Evolutionary conservation across 1,140 invertebrate genomes (phyloP), one percentile per base, ranked within the genome.

Genomic region (Hylaeus anthracinus): DNA sequence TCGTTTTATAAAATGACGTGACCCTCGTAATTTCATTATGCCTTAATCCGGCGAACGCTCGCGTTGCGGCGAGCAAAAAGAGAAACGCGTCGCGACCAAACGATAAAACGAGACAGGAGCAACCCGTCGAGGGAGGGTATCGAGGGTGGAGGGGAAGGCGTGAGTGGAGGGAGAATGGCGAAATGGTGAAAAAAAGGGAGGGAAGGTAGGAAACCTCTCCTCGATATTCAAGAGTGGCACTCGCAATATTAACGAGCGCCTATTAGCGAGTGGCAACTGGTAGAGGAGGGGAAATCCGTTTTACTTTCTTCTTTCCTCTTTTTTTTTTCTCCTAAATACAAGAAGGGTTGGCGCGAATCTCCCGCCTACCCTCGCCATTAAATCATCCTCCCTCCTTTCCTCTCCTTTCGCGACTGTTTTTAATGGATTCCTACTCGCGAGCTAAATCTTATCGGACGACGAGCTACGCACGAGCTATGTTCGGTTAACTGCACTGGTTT

Each of bases 1-100:
- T 69, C 48, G 71, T 75, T 73, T 84, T 82, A 76, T 70, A 77
- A 72, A 75, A 82, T 78, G 80, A 82, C 75, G 75, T 67, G 75
- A 77, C 75, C 61, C 80, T 79, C 75, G 75, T 82, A 82, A 82
- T 82, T 82, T 78, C 75, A 79, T 82, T 82, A 82, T 79, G 61
- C 80, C 75, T 82, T 82, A 82, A 82, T 82, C 72, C 80, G 75
- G 71, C 73, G 66, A 71, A 77, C 73, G 66, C 41, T 70, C 65
- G 66, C 66, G 73, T 70, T 74, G 39, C n/a, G 65, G 45, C 53
- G 41, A 48, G 8, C 51, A 41, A 55, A 80, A 55, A 71, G 60
- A 41, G 60, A 71, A 51, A 60, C 37, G 14, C 10, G 0, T n/a
- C 3, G 2, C 39, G 51, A 37, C 8, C 55, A 15, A 61, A n/a